Base-by-base conservation (phyloP, 2,113 vertebrate species). In the Nannospalax galili region DNA sequence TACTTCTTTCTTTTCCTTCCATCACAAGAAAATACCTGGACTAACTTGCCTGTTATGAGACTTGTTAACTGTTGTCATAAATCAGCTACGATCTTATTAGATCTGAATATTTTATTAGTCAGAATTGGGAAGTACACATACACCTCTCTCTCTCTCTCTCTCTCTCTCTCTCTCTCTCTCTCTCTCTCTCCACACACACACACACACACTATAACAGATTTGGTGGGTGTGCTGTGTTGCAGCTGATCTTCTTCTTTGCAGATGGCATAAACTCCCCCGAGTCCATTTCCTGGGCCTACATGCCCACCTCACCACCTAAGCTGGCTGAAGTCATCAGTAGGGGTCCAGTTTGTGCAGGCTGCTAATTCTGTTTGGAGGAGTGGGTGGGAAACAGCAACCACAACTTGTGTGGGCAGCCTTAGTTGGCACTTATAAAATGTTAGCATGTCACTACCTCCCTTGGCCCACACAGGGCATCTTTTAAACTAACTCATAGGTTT, bases 181-280 rank as follows among this genome's bases (percentile, higher is more conserved):
- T n/a, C n/a, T n/a, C n/a, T n/a, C n/a, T n/a, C n/a, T n/a, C n/a
- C 28, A 37, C 19, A 62, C 35, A 28, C 42, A 58, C 7, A 52
- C 11, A 58, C 1, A 77, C 2, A 84, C 26, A 8, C 9, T 88
- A 60, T 67, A 92, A 78, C 79, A 79, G 40, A 1, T 94, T 95
- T 84, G 84, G 95, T 97, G 96, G 91, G 95, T 86, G 94, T 97
- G 93, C 64, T 95, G 84, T 95, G 81, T 96, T 95, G 87, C 96
- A 96, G 96, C 86, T 85, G 86, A 94, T 96, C 89, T 92, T 96
- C 95, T 88, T 93, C 95, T 97, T 96, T 96, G 91, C 97, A 97
- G 95, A 95, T 97, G 97, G 94, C 22, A 12, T 52, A 94, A 65
- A 97, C 96, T 95, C 86, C 95, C 94, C 88, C 88, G 2, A 92